Evolutionary conservation across 53 echinoderm and acorn worm genomes (phyloP), one percentile per base, ranked within the genome.

Genomic region (Luidia sarsii): DNA sequence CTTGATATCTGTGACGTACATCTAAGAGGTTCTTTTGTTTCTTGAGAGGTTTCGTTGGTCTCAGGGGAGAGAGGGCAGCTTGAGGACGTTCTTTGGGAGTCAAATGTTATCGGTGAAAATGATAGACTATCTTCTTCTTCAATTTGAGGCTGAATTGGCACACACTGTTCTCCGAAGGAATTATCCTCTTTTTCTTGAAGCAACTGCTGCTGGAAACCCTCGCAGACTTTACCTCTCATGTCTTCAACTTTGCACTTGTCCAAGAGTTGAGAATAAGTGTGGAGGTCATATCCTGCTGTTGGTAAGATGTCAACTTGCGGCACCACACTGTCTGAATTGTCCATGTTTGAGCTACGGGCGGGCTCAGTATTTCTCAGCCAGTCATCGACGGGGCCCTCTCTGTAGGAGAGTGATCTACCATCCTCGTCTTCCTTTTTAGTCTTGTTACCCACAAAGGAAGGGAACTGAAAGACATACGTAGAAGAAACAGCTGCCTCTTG

Each of bases 141-240:
- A 28, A 24, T 6, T 25, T 53, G 27, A 11, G 54, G 56, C 13
- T 72, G 38, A 4, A 45, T 43, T 39, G 75, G 75, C 6, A 75
- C 75, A 46, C 75, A 46, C 30, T 75, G 75, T 46, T 75, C 75
- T 61, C n/a, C 43, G 28, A 45, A n/a, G n/a, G n/a, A n/a, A n/a
- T n/a, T n/a, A n/a, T n/a, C n/a, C n/a, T n/a, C n/a, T n/a, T n/a
- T n/a, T n/a, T n/a, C n/a, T n/a, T n/a, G n/a, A n/a, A n/a, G n/a
- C n/a, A n/a, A n/a, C n/a, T n/a, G n/a, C n/a, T n/a, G n/a, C n/a
- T n/a, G n/a, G n/a, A n/a, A n/a, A n/a, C n/a, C n/a, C n/a, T n/a
- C n/a, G n/a, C n/a, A n/a, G n/a, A n/a, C n/a, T n/a, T n/a, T n/a
- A n/a, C n/a, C n/a, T n/a, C n/a, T n/a, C n/a, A n/a, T n/a, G n/a